These are phyloP conservation scores for Strigamia maritima DNA, from an alignment of 2,888 invertebrate species.

Conservation along the genomic window DNA sequence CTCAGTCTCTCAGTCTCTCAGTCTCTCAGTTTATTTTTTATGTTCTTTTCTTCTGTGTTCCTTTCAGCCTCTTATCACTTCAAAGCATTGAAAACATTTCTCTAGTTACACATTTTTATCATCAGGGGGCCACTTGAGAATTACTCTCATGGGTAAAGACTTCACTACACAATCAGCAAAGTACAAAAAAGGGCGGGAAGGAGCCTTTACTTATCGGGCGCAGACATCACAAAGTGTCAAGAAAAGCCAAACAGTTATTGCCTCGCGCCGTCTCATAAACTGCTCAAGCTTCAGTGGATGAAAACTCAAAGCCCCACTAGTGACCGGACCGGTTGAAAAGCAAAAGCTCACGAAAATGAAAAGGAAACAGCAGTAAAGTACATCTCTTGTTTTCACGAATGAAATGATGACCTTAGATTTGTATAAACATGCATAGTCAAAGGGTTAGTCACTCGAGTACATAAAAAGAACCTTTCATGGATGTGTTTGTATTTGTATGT, in stretches of 20 bases:
- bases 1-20: too few species aligned
- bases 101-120: conserved; percentile 4
- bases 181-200: conserved; percentile 4
- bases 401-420: neutral
- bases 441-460: neutral
- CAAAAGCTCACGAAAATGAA: neutral
- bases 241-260: conserved; percentile 4
- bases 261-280: neutral
- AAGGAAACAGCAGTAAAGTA: neutral
- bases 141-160: conserved; percentile 4
- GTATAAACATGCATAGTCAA: neutral
- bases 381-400: neutral
- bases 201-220: neutral
- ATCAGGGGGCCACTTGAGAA: conserved; percentile 4
- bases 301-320: neutral
- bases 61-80: neutral
- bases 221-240: neutral
- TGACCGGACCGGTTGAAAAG: neutral
- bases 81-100: conserved; percentile 4
- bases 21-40: neutral
- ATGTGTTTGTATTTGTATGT: too few species aligned
- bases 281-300: neutral
- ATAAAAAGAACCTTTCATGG: neutral
- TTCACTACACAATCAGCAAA: neutral
- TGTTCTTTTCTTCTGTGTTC: neutral